These are phyloP conservation scores for Metacarcinus magister DNA, from an alignment of 2,888 invertebrate genomes.

Conservation along the genomic window DNA sequence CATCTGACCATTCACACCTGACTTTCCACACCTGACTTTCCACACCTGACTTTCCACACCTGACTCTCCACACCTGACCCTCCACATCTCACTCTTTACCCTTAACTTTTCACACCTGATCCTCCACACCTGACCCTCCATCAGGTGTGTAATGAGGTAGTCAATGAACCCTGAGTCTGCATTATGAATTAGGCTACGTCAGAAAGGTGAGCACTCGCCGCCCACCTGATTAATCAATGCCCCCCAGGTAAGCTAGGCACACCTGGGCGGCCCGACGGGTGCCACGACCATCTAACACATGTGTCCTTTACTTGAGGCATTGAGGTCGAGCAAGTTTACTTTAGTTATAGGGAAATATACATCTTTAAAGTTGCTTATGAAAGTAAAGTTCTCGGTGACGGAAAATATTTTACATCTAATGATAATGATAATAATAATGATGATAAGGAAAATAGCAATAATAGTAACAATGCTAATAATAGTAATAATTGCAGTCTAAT, in stretches of 20 bases:
- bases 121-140: neutral
- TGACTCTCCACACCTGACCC: neutral
- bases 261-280: neutral
- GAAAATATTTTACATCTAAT: neutral
- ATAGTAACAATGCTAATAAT: no score
- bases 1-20: neutral
- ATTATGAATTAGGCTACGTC: neutral
- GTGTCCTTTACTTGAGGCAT: neutral
- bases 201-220: neutral
- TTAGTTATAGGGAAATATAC: neutral
- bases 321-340: neutral
- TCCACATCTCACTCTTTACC: neutral
- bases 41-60: neutral
- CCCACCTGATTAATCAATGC: constrained; percentile 7
- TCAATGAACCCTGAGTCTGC: constrained; percentile 11
- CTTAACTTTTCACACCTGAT: neutral
- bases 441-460: no score
- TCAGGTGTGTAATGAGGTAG: neutral
- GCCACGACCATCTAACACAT: neutral
- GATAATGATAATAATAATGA: no score
- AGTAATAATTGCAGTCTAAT: no score
- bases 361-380: neutral
- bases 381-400: neutral
- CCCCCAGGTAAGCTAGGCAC: neutral
- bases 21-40: neutral